phyloP scores from a whole-genome alignment of 2,888 invertebrate species.

The Lagria hirta region DNA sequence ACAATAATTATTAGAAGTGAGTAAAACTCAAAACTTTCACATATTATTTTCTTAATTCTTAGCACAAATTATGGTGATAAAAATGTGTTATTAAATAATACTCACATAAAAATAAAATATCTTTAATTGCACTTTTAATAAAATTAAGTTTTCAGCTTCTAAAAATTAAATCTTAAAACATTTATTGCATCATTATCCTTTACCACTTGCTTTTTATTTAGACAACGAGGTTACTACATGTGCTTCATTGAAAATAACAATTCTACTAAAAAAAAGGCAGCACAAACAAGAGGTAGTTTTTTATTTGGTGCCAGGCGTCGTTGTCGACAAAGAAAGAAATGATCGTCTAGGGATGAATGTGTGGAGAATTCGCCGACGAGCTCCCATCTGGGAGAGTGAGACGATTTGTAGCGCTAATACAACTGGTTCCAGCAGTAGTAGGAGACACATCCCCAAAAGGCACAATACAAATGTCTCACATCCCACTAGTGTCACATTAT shows the following conservation, averaged over 20 bases:
- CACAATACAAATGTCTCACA: constrained; percentile 38
- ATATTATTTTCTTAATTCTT: too few species aligned
- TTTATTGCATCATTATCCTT: too few species aligned
- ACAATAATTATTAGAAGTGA: too few species aligned
- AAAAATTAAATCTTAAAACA: too few species aligned
- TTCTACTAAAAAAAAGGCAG: constrained; percentile 7
- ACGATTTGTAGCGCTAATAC: constrained; percentile 43
- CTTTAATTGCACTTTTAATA: too few species aligned
- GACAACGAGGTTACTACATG: too few species aligned
- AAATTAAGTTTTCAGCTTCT: too few species aligned
- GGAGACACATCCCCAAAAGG: constrained; percentile 34
- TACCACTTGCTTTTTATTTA: too few species aligned
- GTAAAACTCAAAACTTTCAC: too few species aligned
- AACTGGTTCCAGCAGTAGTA: constrained; percentile 24
- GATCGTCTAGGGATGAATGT: constrained; percentile 36
- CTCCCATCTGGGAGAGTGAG: constrained; percentile 32
- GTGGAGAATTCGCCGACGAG: constrained; percentile 37
- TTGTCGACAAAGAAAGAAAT: constrained; percentile 35
- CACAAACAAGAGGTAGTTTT: constrained; percentile 9
- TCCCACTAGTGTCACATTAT: constrained; percentile 41
- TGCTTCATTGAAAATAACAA: constrained; percentile 13
- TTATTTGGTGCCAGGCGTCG: constrained; percentile 2
- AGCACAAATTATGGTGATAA: too few species aligned
- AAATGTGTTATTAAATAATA: too few species aligned
- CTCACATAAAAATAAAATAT: too few species aligned